Evolutionary conservation across 2,797 vertebrate genomes (phyloP).

Genomic region (Heterohyrax brucei): DNA sequence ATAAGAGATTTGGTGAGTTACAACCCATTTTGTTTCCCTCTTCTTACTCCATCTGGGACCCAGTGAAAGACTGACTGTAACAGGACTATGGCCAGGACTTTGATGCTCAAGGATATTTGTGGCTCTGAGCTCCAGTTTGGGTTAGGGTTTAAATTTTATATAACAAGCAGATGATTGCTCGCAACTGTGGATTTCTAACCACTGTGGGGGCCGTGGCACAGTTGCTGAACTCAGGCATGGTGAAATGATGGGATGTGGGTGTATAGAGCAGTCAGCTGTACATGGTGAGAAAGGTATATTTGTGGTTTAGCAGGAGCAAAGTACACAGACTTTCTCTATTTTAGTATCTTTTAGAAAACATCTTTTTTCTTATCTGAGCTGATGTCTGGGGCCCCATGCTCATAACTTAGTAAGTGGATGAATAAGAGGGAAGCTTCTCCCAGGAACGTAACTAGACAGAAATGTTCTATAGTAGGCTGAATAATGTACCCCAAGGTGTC

Average conservation of each 20-base stretch:
- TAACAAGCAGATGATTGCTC: neutral
- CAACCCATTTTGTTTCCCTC: conserved; percentile 12
- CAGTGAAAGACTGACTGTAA: neutral
- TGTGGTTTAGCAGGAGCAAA: neutral
- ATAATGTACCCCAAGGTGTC: neutral
- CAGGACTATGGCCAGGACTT: too few relatives aligned
- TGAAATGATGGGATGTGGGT: neutral
- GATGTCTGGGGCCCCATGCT: neutral
- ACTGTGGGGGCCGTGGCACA: neutral
- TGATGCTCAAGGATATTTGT: neutral
- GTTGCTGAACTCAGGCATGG: neutral
- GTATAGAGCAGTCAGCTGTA: neutral
- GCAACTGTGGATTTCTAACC: neutral
- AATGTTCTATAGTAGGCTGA: neutral
- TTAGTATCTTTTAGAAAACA: conserved; percentile 13
- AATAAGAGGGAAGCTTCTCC: neutral
- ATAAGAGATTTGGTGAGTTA: conserved; percentile 99
- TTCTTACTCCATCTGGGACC: neutral
- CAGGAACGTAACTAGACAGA: neutral
- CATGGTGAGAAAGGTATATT: neutral
- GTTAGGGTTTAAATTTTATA: neutral
- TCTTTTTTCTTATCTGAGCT: neutral
- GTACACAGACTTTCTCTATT: neutral
- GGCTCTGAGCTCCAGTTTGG: neutral
- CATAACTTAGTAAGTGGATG: neutral